Percentiles rank a stretch among this genome's conserved stretches.
Conservation (phyloP, 2,797 vertebrate genomes). For the Leucoraja ocellata region DNA sequence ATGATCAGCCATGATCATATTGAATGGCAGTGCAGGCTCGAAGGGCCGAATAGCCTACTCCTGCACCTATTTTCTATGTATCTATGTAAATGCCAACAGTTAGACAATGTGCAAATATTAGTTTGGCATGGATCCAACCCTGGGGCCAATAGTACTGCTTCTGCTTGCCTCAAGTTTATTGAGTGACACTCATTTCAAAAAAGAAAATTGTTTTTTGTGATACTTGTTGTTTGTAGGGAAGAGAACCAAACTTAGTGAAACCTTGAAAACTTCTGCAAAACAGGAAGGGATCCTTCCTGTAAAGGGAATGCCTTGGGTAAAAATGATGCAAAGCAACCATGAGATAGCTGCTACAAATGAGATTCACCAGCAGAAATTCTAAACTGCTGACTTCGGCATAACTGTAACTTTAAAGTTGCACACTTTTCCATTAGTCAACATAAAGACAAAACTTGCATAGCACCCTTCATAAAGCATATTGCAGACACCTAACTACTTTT, state of each 20-base stretch:
- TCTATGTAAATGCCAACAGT: not conserved
- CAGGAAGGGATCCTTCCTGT: not conserved
- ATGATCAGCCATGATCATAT: too few species aligned
- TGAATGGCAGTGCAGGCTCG: too few species aligned
- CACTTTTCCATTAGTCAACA: slow-evolving; percentile 32
- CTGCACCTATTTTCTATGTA: too few species aligned
- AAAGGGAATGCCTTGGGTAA: not conserved
- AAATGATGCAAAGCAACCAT: not conserved
- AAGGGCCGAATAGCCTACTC: too few species aligned
- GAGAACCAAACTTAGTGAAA: not conserved
- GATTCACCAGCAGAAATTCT: not conserved
- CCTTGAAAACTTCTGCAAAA: not conserved
- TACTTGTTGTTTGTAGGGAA: not conserved
- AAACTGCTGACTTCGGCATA: not conserved
- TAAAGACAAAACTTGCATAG: slow-evolving; percentile 38
- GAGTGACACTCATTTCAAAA: not conserved
- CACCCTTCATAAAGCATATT: slow-evolving; percentile 32
- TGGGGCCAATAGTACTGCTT: not conserved
- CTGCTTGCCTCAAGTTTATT: not conserved
- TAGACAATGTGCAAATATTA: not conserved
- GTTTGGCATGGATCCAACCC: not conserved
- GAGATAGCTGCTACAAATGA: not conserved
- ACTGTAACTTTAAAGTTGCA: not conserved
- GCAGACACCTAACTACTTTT: not conserved
- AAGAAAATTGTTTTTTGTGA: not conserved